A percentile compares a stretch with the other conserved stretches of the same genome.
These are phyloP conservation scores for Calephelis virginiensis DNA, from an alignment of 1,140 invertebrate genomes.

Conservation along the genomic window DNA sequence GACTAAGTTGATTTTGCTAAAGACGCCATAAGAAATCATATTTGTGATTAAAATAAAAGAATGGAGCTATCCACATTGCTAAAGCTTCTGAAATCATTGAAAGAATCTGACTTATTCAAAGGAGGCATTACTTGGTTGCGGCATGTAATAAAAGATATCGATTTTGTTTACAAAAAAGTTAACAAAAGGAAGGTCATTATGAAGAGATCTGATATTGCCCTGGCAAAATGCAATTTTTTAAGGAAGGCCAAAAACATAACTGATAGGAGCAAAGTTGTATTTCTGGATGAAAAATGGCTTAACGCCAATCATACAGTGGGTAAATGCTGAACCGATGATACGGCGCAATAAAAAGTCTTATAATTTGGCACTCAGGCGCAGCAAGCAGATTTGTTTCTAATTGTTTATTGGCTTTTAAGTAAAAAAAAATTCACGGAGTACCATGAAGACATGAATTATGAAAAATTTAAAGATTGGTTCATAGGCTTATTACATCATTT, in stretches of 20 bases:
- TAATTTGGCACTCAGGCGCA: background rate
- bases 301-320: constrained; percentile 7
- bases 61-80: constrained; percentile 21
- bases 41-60: constrained; percentile 21
- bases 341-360: constrained; percentile 27
- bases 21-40: constrained; percentile 23
- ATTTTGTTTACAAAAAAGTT: constrained; percentile 26
- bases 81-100: constrained; percentile 23
- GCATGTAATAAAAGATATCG: constrained; percentile 25
- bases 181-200: constrained; percentile 25
- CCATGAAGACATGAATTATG: constrained; percentile 36
- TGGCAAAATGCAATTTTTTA: no score
- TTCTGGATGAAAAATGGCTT: background rate
- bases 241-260: no score
- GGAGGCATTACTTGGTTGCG: constrained; percentile 20
- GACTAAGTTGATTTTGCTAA: constrained; percentile 20
- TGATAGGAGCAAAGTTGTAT: constrained; percentile 17
- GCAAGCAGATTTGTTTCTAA: constrained; percentile 23
- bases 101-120: constrained; percentile 22
- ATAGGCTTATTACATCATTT: constrained; percentile 25
- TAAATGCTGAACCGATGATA: background rate
- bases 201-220: background rate
- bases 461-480: constrained; percentile 38
- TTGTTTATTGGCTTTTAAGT: constrained; percentile 20
- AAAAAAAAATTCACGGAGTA: constrained; percentile 33